Conservation (phyloP, 2,797 vertebrate species). For the Lepus townsendii region DNA sequence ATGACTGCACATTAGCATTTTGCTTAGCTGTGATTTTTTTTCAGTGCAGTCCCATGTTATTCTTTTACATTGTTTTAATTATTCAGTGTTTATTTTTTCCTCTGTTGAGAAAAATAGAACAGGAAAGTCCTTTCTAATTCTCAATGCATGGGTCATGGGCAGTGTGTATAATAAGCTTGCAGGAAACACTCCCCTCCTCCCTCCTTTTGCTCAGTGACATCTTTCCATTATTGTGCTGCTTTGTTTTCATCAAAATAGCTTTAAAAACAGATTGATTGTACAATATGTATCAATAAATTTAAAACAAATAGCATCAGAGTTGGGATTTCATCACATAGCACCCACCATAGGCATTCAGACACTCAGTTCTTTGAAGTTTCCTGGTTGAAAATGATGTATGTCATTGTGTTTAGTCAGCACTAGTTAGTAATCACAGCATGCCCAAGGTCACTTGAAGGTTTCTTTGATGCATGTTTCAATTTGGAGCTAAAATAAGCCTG, state of each 20-base stretch:
- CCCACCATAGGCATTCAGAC: background rate
- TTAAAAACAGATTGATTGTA: background rate
- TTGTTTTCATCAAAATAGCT: background rate
- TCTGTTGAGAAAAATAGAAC: background rate
- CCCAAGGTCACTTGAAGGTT: conserved; percentile 62
- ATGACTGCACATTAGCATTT: background rate
- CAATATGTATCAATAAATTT: conserved; percentile 57
- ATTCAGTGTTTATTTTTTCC: background rate
- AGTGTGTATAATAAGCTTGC: background rate
- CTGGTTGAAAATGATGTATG: conserved; percentile 61
- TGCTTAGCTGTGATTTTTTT: background rate
- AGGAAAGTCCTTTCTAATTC: background rate
- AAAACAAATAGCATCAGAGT: conserved; percentile 58
- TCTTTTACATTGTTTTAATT: background rate
- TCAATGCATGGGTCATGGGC: background rate
- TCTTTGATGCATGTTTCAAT: conserved; percentile 71
- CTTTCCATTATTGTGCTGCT: background rate
- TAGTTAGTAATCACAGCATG: conserved; percentile 62
- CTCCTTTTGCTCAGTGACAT: background rate
- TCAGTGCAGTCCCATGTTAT: background rate
- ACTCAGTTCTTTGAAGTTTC: conserved; percentile 62
- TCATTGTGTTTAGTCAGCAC: background rate
- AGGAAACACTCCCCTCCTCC: background rate
- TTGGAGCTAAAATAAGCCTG: conserved; percentile 65
- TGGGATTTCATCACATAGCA: conserved; percentile 34